These are phyloP conservation scores for Ceratosolen solmsi DNA, from an alignment of 1,140 invertebrate species.

Conservation along the genomic window DNA sequence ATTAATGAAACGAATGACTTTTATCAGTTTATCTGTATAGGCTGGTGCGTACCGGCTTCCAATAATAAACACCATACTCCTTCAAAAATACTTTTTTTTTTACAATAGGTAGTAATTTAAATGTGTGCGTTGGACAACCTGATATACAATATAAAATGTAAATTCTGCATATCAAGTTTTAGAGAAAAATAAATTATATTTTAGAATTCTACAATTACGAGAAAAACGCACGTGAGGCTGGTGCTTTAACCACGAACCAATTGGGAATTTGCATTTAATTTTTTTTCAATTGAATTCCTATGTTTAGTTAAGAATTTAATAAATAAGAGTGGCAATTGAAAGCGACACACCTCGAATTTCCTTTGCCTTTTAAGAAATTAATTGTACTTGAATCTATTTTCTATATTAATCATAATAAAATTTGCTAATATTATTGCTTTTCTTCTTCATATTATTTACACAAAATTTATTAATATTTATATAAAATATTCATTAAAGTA, in stretches of 20 bases:
- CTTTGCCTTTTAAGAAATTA: background rate
- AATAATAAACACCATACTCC: constrained; percentile 24
- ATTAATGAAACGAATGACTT: background rate
- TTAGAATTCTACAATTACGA: constrained; percentile 44
- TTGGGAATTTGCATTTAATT: constrained; percentile 49
- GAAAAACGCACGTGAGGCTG: constrained; percentile 46
- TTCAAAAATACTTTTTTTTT: constrained; percentile 26
- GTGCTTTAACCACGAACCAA: constrained; percentile 48
- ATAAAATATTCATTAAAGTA: background rate
- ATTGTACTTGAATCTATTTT: background rate
- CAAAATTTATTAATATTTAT: constrained; percentile 4
- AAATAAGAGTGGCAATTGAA: background rate
- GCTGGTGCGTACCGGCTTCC: constrained; percentile 2
- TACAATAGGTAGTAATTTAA: constrained; percentile 15
- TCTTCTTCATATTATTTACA: background rate
- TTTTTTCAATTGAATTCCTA: background rate
- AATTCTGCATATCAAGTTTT: constrained; percentile 15
- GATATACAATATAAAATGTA: background rate
- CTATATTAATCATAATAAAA: background rate
- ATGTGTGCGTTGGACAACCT: constrained; percentile 3
- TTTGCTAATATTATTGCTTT: background rate
- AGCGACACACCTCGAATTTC: background rate
- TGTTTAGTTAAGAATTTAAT: background rate
- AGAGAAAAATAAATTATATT: background rate
- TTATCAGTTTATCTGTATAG: background rate